Evolutionary conservation across 2,797 vertebrate species (phyloP).

Genomic region (Spinus pinus): DNA sequence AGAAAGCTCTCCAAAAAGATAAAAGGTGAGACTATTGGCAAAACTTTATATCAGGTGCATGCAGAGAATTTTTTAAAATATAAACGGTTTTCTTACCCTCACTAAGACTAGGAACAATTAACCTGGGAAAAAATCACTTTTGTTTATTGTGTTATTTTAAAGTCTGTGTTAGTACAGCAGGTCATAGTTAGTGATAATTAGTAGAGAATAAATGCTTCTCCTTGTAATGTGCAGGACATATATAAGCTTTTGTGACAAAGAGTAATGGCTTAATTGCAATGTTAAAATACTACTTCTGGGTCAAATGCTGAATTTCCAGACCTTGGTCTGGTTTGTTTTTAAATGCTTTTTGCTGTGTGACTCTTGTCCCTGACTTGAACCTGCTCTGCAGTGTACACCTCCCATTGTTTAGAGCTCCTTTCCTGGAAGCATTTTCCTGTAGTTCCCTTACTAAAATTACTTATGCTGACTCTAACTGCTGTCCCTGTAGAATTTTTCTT

Average conservation of each 20-base stretch:
- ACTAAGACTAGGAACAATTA: not conserved
- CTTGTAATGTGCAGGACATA: not conserved
- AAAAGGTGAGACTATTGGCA: not conserved
- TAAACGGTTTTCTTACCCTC: not conserved
- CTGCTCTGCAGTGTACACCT: not conserved
- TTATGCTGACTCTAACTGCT: not conserved
- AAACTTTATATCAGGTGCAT: not conserved
- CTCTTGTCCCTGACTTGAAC: not conserved
- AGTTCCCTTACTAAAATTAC: not conserved
- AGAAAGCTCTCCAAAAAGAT: not conserved
- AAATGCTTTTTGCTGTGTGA: not conserved
- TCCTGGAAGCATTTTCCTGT: not conserved
- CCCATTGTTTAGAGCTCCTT: not conserved
- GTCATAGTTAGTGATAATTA: not conserved
- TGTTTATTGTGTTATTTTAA: not conserved
- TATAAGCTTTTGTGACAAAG: not conserved
- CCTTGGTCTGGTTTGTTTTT: not conserved
- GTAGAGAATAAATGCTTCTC: not conserved
- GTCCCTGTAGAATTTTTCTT: not conserved
- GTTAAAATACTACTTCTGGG: not conserved
- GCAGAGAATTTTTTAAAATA: not conserved
- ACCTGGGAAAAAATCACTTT: not conserved
- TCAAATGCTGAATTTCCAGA: not conserved
- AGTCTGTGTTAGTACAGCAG: not conserved
- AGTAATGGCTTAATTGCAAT: not conserved